These are phyloP conservation scores for Morpho helenor DNA, from an alignment of 2,888 invertebrate species.

Conservation along the genomic window DNA sequence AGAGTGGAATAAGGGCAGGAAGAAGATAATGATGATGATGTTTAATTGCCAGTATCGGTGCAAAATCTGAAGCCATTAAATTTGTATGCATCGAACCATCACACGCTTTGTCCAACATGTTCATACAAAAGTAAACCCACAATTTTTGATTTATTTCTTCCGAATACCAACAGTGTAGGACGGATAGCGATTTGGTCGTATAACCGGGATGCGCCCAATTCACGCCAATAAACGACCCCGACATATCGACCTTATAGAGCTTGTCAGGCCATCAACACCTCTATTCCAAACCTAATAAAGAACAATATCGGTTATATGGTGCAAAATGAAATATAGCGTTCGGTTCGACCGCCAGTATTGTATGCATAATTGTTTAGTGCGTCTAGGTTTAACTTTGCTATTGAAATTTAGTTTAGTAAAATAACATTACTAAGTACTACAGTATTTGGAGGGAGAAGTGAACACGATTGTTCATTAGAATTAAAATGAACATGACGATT, in stretches of 20 bases:
- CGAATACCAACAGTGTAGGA: slow-evolving; percentile 53
- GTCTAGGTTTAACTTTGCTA: slow-evolving; percentile 16
- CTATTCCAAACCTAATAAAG: slow-evolving; percentile 48
- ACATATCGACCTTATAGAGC: slow-evolving; percentile 57
- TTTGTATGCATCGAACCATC: background rate
- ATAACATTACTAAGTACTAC: too few species aligned
- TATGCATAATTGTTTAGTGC: slow-evolving; percentile 16
- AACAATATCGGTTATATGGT: slow-evolving; percentile 45
- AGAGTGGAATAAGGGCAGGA: too few species aligned
- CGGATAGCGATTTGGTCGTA: slow-evolving; percentile 71
- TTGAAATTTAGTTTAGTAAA: slow-evolving; percentile 4
- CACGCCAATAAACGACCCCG: slow-evolving; percentile 73
- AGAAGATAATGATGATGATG: too few species aligned
- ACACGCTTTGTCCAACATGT: background rate
- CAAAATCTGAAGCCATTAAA: background rate
- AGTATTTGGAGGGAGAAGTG: too few species aligned
- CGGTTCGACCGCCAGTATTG: slow-evolving; percentile 16
- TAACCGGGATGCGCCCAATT: slow-evolving; percentile 78
- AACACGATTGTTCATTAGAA: too few species aligned
- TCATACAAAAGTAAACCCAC: slow-evolving; percentile 7
- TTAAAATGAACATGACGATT: too few species aligned
- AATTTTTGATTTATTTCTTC: slow-evolving; percentile 13
- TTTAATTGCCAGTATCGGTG: too few species aligned
- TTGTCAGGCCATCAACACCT: slow-evolving; percentile 40
- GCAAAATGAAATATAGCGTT: slow-evolving; percentile 16